Evolutionary conservation across 1,140 invertebrate genomes (phyloP).

Genomic region (Acromyrmex heyeri): DNA sequence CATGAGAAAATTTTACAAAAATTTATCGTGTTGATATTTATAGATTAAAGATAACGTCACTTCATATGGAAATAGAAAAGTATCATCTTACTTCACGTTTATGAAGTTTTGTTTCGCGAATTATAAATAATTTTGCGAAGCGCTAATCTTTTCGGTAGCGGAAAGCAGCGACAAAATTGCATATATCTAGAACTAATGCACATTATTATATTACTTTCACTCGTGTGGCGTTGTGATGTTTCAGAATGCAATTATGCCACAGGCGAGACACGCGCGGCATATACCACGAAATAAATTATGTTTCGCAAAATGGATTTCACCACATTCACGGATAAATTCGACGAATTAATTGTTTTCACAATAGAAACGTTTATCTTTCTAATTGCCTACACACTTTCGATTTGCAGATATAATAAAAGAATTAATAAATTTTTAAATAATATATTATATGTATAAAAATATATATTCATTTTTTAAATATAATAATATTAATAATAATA

Average conservation of each 20-base stretch:
- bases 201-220: conserved; percentile 50
- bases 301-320: conserved; percentile 50
- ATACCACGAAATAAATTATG: conserved; percentile 52
- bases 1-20: background rate
- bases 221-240: conserved; percentile 45
- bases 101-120: background rate
- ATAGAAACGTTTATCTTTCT: conserved; percentile 26
- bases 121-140: conserved; percentile 12
- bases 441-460: background rate
- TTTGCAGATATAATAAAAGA: background rate
- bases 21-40: background rate
- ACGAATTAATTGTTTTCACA: conserved; percentile 34
- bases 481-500: background rate
- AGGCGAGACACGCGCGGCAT: conserved; percentile 40
- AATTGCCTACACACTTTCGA: background rate
- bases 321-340: conserved; percentile 34
- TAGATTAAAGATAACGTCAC: background rate
- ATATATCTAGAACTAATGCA: conserved; percentile 47
- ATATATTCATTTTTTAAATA: conserved; percentile 2
- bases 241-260: conserved; percentile 55
- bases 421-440: conserved; percentile 12
- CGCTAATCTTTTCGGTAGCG: conserved; percentile 30
- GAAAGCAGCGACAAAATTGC: conserved; percentile 46
- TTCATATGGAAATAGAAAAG: background rate
- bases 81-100: background rate